These are phyloP conservation scores for Chaetodon auriga DNA, from an alignment of 2,113 vertebrate species.

Conservation along the genomic window DNA sequence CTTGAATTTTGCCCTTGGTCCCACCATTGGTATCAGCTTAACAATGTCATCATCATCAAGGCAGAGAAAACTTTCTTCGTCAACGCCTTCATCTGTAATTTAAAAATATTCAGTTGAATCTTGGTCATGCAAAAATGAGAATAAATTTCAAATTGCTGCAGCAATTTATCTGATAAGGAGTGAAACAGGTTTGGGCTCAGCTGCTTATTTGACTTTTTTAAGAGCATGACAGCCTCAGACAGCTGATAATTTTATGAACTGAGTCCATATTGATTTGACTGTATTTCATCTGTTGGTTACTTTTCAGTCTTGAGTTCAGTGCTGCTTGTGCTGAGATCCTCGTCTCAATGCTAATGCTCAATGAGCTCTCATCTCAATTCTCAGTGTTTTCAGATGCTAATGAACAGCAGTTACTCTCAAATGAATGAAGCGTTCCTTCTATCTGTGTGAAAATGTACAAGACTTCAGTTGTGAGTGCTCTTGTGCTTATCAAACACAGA, in stretches of 20 bases:
- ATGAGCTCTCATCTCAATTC: too few species aligned
- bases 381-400: too few species aligned
- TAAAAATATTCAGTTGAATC: not conserved
- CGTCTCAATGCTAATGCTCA: too few species aligned
- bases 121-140: not conserved
- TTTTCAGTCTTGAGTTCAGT: not conserved
- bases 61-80: conserved; percentile 1
- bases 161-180: not conserved
- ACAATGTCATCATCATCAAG: conserved; percentile 18
- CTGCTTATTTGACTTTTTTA: not conserved
- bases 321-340: not conserved
- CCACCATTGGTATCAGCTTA: not conserved
- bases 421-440: too few species aligned
- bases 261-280: not conserved
- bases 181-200: not conserved
- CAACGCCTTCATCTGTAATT: conserved; percentile 39
- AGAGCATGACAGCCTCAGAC: not conserved
- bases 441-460: too few species aligned
- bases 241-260: not conserved
- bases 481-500: too few species aligned
- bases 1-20: conserved; percentile 32
- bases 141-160: not conserved
- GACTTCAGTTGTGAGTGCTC: too few species aligned
- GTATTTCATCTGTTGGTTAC: not conserved
- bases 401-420: too few species aligned